Percentiles rank a stretch among this genome's conserved stretches.
phyloP scores from a whole-genome alignment of 2,797 vertebrate species.

The Echeneis naucrates region DNA sequence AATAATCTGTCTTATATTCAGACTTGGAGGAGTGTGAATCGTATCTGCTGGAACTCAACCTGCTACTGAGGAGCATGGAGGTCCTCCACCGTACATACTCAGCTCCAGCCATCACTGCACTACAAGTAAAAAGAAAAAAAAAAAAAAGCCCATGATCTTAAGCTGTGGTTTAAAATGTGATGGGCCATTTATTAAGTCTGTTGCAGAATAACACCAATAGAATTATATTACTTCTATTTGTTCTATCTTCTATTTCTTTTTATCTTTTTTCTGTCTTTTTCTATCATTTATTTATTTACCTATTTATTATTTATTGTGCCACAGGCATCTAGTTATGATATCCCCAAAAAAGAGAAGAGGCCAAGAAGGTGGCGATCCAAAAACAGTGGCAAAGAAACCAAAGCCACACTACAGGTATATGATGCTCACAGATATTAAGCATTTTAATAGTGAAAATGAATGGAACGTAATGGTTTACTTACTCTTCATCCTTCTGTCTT shows the following conservation, averaged over 20 bases:
- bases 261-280: too few relatives aligned
- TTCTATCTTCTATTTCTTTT: too few relatives aligned
- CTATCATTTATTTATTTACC: too few relatives aligned
- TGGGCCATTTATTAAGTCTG: too few relatives aligned
- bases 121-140: slow-evolving; percentile 90
- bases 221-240: too few relatives aligned
- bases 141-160: slow-evolving; percentile 16
- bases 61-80: slow-evolving; percentile 96
- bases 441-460: neutral
- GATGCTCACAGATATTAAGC: neutral
- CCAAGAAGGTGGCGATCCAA: slow-evolving; percentile 92
- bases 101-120: slow-evolving; percentile 91
- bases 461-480: neutral
- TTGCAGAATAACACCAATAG: too few relatives aligned
- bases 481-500: neutral
- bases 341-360: slow-evolving; percentile 95
- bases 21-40: slow-evolving; percentile 93
- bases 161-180: neutral
- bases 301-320: slow-evolving; percentile 30
- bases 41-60: slow-evolving; percentile 92
- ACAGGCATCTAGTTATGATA: slow-evolving; percentile 89
- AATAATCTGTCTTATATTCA: slow-evolving; percentile 64
- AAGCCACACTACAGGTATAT: slow-evolving; percentile 88
- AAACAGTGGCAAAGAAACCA: slow-evolving; percentile 91
- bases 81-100: slow-evolving; percentile 94